These are phyloP conservation scores for Amblyjoppa proteus DNA, from an alignment of 2,888 invertebrate species.

Conservation along the genomic window DNA sequence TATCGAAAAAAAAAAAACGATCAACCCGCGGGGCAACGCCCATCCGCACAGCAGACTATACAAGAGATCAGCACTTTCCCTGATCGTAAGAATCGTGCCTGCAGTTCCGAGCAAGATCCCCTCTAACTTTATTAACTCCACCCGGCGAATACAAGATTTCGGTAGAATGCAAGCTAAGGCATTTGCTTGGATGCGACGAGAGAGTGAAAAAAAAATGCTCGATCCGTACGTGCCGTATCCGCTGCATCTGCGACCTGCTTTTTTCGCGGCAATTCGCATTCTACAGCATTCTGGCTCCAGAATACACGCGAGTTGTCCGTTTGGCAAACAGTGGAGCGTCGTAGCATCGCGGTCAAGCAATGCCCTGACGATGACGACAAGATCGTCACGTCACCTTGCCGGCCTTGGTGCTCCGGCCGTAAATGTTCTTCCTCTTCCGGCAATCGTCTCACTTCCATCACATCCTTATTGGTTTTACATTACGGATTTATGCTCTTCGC, in stretches of 20 bases:
- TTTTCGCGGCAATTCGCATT: slow-evolving; percentile 21
- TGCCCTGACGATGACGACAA: slow-evolving; percentile 24
- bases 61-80: slow-evolving; percentile 15
- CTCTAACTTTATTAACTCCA: not conserved
- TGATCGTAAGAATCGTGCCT: slow-evolving; percentile 12
- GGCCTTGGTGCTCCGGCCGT: slow-evolving; percentile 24
- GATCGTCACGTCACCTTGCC: not conserved
- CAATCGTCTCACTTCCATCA: slow-evolving; percentile 17
- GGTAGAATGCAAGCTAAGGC: slow-evolving; percentile 3
- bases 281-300: slow-evolving; percentile 5
- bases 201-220: slow-evolving; percentile 18
- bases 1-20: not conserved
- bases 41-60: not conserved
- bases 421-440: slow-evolving; percentile 26
- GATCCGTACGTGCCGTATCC: slow-evolving; percentile 43
- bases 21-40: not conserved
- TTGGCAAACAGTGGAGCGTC: slow-evolving; percentile 14
- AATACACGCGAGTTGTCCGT: slow-evolving; percentile 36
- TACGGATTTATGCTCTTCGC: slow-evolving; percentile 4
- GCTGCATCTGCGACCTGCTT: slow-evolving; percentile 25
- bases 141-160: not conserved
- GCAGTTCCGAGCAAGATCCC: not conserved
- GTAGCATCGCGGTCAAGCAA: slow-evolving; percentile 38
- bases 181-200: slow-evolving; percentile 5
- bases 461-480: slow-evolving; percentile 25